Evolutionary conservation across 64 coral and sea anemone genomes (phyloP), one percentile per base, ranked within the genome.

Genomic region (Actinia equina): DNA sequence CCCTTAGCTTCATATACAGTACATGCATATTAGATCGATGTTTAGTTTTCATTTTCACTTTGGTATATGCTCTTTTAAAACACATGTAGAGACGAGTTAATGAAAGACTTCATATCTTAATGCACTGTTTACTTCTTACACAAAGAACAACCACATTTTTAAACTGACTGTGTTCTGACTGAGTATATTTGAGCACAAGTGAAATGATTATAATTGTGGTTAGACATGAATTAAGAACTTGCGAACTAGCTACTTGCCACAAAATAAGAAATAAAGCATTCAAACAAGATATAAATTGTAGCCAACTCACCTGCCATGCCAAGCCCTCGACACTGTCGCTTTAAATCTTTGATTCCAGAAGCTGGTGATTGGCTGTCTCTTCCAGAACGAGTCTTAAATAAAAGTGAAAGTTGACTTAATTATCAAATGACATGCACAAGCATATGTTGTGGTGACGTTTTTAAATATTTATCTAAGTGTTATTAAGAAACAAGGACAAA

Each of bases 321-420:
- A 44, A 96, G 91, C 3, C 94, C 94, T n/a, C 94, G 86, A 18
- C 94, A 96, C 43, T 96, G 94, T 63, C 94, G 83, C 80, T 97
- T 97, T 42, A 97, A 80, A 45, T 97, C 94, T 79, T 93, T 97
- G 26, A 90, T 92, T 83, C 94, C 91, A 80, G 83, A 83, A 20
- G 80, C 44, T 80, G 94, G 88, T 0, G 91, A 92, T 19, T n/a
- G 71, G 49, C 44, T 65, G 25, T 52, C 59, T 41, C 25, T 74
- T 30, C 69, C 69, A 41, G 69, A 27, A 23, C 54, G 89, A 30
- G 85, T 45, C 17, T 77, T 20, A 8, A 71, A 26, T 17, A 41
- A 49, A 83, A 86, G 55, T 76, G 82, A 71, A 42, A 51, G 60
- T 18, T 18, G 70, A 49, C 56, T 22, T 45, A 13, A 16, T 20